Conservation (phyloP, 2,888 invertebrate genomes). For the Eledona agricola region DNA sequence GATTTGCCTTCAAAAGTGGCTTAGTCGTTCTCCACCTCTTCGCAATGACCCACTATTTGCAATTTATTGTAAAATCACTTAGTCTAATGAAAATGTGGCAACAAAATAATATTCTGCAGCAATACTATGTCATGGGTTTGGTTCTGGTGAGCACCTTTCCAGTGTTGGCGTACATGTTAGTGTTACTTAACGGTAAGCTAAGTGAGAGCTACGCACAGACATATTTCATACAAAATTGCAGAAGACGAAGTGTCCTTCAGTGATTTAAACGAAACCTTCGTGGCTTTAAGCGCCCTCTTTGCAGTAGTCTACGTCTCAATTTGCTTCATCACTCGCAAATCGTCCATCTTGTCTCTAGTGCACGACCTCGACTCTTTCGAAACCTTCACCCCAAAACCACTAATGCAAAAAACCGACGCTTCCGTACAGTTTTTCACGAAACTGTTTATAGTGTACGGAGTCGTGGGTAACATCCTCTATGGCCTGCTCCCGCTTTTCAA, state of each 20-base stretch:
- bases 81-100: slow-evolving; percentile 4
- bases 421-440: slow-evolving; percentile 38
- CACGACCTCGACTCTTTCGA: slow-evolving; percentile 36
- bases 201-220: background rate
- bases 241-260: slow-evolving; percentile 36
- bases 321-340: slow-evolving; percentile 38
- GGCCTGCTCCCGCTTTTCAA: slow-evolving; percentile 42
- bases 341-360: slow-evolving; percentile 37
- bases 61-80: slow-evolving; percentile 11
- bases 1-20: no score
- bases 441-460: slow-evolving; percentile 41
- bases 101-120: slow-evolving; percentile 1
- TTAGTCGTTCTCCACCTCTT: no score
- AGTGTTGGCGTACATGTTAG: slow-evolving; percentile 1
- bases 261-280: slow-evolving; percentile 36
- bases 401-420: slow-evolving; percentile 38
- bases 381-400: slow-evolving; percentile 22
- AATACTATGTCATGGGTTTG: slow-evolving; percentile 4
- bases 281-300: slow-evolving; percentile 34
- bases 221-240: slow-evolving; percentile 7
- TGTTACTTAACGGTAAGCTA: slow-evolving; percentile 8
- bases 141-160: slow-evolving; percentile 3
- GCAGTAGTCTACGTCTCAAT: slow-evolving; percentile 38
- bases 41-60: no score
- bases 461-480: slow-evolving; percentile 45